Conservation (phyloP, 2,888 invertebrate species). For the Drosophila merina region DNA sequence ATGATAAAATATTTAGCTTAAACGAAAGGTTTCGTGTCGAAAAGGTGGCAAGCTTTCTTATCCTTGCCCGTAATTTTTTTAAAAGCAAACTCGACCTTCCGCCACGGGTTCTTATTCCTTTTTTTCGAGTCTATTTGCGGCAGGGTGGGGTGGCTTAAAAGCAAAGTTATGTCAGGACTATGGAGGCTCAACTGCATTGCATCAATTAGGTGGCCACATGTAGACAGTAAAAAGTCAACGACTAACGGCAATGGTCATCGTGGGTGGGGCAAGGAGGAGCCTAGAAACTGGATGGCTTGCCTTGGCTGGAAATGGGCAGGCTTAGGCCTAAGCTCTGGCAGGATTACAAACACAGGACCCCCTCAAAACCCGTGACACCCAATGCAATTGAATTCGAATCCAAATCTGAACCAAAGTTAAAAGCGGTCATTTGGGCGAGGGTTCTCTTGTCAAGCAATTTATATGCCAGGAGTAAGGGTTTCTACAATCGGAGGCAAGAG, state of each 20-base stretch:
- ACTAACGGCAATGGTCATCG: conserved; percentile 59
- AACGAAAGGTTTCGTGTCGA: background rate
- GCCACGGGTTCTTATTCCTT: background rate
- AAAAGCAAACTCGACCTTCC: background rate
- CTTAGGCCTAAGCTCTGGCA: conserved; percentile 33
- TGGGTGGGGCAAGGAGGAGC: conserved; percentile 6
- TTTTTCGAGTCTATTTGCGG: conserved; percentile 1
- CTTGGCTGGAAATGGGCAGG: conserved; percentile 3
- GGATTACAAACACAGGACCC: conserved; percentile 37
- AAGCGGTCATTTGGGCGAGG: conserved; percentile 20
- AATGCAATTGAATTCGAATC: conserved; percentile 72
- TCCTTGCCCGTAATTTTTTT: background rate
- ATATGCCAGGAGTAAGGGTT: conserved; percentile 14
- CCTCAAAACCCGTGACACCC: conserved; percentile 3
- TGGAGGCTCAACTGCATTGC: conserved; percentile 67
- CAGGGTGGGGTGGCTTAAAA: conserved; percentile 54
- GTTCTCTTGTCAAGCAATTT: conserved; percentile 38
- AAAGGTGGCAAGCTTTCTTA: background rate
- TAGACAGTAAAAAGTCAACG: conserved; percentile 72
- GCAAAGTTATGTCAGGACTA: conserved; percentile 68
- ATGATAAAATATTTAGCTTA: background rate
- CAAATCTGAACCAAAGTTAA: conserved; percentile 52
- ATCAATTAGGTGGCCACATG: conserved; percentile 66
- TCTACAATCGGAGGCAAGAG: too few relatives aligned
- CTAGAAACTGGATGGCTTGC: background rate